Conservation (phyloP, 92 coral and sea anemone genomes). For the Siderastrea siderea region DNA sequence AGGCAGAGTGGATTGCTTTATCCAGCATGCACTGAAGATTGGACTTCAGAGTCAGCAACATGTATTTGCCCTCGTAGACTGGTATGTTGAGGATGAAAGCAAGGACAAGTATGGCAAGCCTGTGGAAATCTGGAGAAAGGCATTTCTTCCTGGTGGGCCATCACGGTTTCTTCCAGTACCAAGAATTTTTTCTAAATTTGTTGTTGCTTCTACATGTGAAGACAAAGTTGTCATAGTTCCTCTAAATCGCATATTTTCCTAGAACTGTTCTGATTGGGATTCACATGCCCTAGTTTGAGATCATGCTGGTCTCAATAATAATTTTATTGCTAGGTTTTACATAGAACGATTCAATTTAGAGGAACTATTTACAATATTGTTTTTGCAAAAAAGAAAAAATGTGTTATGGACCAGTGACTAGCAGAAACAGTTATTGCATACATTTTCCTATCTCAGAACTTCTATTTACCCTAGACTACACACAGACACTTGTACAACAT, state of each 20-base stretch:
- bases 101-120: slow-evolving; percentile 44
- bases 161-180: slow-evolving; percentile 13
- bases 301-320: too few relatives aligned
- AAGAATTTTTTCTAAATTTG: slow-evolving; percentile 6
- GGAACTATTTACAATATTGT: too few relatives aligned
- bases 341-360: too few relatives aligned
- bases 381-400: too few relatives aligned
- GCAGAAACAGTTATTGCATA: too few relatives aligned
- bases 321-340: too few relatives aligned
- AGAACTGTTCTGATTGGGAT: neutral
- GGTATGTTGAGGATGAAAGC: slow-evolving; percentile 53
- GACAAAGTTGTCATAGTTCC: neutral
- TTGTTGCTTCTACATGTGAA: slow-evolving; percentile 12
- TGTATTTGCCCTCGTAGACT: slow-evolving; percentile 46
- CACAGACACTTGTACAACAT: too few relatives aligned
- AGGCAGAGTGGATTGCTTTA: slow-evolving; percentile 56
- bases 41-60: slow-evolving; percentile 13
- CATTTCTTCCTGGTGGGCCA: slow-evolving; percentile 16
- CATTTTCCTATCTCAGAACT: too few relatives aligned
- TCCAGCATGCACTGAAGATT: slow-evolving; percentile 37
- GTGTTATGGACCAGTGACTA: too few relatives aligned
- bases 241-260: slow-evolving; percentile 9
- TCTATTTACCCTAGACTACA: too few relatives aligned
- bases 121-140: slow-evolving; percentile 36
- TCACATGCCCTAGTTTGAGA: too few relatives aligned